These are phyloP conservation scores for Mythimna ferrago DNA, from an alignment of 2,888 invertebrate genomes.

Conservation along the genomic window DNA sequence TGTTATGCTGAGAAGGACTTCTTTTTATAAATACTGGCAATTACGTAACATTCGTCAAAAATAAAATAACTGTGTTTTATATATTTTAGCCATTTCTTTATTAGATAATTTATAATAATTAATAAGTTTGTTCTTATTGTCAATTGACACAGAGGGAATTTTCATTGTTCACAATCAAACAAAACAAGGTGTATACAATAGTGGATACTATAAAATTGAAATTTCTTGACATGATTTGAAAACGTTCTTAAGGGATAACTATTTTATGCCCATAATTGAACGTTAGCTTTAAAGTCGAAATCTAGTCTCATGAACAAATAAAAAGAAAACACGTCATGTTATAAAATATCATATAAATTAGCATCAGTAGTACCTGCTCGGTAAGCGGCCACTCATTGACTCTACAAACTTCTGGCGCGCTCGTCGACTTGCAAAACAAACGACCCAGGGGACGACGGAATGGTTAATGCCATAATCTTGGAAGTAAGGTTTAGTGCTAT, in stretches of 20 bases:
- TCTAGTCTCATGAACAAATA: background rate
- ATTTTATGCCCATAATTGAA: background rate
- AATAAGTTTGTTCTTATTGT: background rate
- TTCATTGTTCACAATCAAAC: background rate
- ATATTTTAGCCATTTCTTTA: background rate
- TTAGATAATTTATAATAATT: background rate
- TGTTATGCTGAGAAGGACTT: constrained; percentile 4
- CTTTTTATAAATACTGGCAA: background rate
- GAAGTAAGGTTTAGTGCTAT: constrained; percentile 47
- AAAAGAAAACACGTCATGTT: background rate
- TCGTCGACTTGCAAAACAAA: constrained; percentile 49
- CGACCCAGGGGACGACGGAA: constrained; percentile 48
- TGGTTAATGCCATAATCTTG: constrained; percentile 57
- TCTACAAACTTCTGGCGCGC: constrained; percentile 35
- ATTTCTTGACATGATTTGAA: background rate
- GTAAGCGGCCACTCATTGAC: constrained; percentile 32
- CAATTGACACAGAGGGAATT: background rate
- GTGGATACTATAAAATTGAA: background rate
- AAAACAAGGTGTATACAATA: background rate
- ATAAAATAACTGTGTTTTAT: background rate
- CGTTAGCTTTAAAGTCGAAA: background rate
- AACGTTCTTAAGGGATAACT: background rate
- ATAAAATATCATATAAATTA: constrained; percentile 22
- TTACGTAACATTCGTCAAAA: background rate
- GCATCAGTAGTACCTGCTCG: constrained; percentile 27